Conservation (phyloP, 2,888 invertebrate genomes). For the Drosophila vallismaia region DNA sequence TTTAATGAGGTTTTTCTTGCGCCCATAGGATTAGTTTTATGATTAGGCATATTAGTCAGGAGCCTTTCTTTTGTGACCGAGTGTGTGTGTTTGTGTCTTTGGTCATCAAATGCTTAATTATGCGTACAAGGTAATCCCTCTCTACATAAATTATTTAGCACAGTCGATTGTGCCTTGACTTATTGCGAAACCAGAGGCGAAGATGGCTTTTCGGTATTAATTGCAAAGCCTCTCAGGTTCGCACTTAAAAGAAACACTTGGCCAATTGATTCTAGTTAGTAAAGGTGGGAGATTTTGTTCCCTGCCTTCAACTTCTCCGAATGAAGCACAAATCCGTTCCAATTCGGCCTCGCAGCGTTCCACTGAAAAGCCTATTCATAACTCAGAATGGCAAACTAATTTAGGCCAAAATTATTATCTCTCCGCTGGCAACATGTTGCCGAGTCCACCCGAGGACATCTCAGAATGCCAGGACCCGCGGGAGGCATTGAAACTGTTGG, state of each 20-base stretch:
- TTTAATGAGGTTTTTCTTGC: conserved; percentile 72
- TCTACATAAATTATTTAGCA: conserved; percentile 29
- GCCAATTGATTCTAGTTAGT: neutral
- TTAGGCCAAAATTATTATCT: conserved; percentile 78
- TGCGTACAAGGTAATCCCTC: conserved; percentile 29
- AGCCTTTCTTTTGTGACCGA: conserved; percentile 1
- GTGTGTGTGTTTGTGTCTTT: conserved; percentile 1
- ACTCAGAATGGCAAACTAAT: conserved; percentile 80
- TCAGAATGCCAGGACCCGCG: conserved; percentile 6
- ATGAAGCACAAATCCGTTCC: conserved; percentile 53
- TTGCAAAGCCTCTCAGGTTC: neutral
- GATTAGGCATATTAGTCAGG: conserved; percentile 71
- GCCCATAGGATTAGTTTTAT: conserved; percentile 74
- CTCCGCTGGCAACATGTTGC: conserved; percentile 64
- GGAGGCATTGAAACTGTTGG: neutral
- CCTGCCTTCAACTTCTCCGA: neutral
- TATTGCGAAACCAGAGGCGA: conserved; percentile 1
- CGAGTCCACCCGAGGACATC: conserved; percentile 28
- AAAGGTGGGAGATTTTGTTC: neutral
- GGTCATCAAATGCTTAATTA: conserved; percentile 63
- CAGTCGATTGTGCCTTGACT: conserved; percentile 4
- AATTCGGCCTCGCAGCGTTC: conserved; percentile 25
- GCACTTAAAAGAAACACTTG: neutral
- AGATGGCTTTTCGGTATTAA: neutral
- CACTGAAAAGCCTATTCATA: conserved; percentile 77